Percentiles rank a stretch among this genome's conserved stretches.
Evolutionary conservation across 2,888 invertebrate species (phyloP).

Genomic region (Caenorhabditis imperialis): DNA sequence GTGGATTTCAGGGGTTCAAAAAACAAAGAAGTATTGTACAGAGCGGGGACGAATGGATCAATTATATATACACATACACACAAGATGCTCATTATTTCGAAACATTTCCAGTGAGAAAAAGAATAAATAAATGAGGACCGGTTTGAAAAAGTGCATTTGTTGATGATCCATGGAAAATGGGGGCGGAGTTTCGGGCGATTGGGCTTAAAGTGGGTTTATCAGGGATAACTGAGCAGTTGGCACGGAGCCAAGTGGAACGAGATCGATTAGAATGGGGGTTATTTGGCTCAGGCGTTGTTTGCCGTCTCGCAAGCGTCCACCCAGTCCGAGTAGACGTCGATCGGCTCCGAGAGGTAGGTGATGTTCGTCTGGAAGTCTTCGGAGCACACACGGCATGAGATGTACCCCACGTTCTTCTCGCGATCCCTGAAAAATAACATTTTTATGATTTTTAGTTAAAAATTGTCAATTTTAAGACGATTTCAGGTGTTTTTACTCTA

Average conservation of each 20-base stretch:
- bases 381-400: constrained; percentile 93
- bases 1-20: too few relatives aligned
- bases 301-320: constrained; percentile 98
- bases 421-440: constrained; percentile 86
- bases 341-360: constrained; percentile 93
- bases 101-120: constrained; percentile 14
- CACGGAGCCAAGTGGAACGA: too few relatives aligned
- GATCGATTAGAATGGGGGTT: too few relatives aligned
- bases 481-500: too few relatives aligned
- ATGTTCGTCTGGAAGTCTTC: constrained; percentile 92
- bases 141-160: constrained; percentile 34
- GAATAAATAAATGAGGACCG: constrained; percentile 19
- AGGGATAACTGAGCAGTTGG: too few relatives aligned
- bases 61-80: constrained; percentile 24
- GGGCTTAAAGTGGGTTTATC: too few relatives aligned
- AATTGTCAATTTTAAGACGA: too few relatives aligned
- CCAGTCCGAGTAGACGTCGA: constrained; percentile 99
- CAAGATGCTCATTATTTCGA: constrained; percentile 10
- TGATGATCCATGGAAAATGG: constrained; percentile 34
- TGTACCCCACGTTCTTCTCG: constrained; percentile 91
- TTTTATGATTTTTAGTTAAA: not conserved
- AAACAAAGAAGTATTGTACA: constrained; percentile 31
- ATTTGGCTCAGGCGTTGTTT: constrained; percentile 79
- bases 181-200: too few relatives aligned
- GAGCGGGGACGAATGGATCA: constrained; percentile 3